Percentiles rank a stretch among this genome's conserved stretches.
phyloP scores from a whole-genome alignment of 2,797 vertebrate genomes.

The Rhinogobio ventralis region DNA sequence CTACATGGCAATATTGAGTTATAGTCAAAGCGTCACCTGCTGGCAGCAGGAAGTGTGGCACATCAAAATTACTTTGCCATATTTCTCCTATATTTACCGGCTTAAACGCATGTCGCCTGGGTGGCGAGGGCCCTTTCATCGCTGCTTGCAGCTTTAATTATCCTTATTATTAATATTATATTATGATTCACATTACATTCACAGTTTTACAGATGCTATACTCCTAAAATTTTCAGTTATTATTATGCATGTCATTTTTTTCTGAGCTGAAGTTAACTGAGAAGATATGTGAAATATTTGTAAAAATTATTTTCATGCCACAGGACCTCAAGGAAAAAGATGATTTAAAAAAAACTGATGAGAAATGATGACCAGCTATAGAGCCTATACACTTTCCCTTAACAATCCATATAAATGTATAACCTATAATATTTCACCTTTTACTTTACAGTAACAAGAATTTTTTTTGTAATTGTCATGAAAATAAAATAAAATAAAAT shows the following conservation, averaged over 20 bases:
- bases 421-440: neutral
- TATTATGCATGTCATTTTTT: neutral
- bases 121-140: too few relatives aligned
- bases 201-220: neutral
- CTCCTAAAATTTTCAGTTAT: neutral
- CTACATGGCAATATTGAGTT: too few relatives aligned
- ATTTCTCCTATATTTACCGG: too few relatives aligned
- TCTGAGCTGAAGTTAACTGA: neutral
- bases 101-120: too few relatives aligned
- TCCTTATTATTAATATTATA: neutral
- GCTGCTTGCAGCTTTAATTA: too few relatives aligned
- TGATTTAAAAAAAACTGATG: neutral
- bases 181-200: neutral
- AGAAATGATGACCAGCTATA: neutral
- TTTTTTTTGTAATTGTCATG: neutral
- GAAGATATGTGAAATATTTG: neutral
- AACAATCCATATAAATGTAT: neutral
- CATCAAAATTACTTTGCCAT: too few relatives aligned
- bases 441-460: neutral
- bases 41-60: too few relatives aligned
- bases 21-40: too few relatives aligned
- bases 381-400: neutral
- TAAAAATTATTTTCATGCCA: neutral
- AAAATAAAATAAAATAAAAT: neutral
- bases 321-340: neutral